These are phyloP conservation scores for Raphicerus campestris DNA, from an alignment of 2,113 vertebrate species.

Conservation along the genomic window DNA sequence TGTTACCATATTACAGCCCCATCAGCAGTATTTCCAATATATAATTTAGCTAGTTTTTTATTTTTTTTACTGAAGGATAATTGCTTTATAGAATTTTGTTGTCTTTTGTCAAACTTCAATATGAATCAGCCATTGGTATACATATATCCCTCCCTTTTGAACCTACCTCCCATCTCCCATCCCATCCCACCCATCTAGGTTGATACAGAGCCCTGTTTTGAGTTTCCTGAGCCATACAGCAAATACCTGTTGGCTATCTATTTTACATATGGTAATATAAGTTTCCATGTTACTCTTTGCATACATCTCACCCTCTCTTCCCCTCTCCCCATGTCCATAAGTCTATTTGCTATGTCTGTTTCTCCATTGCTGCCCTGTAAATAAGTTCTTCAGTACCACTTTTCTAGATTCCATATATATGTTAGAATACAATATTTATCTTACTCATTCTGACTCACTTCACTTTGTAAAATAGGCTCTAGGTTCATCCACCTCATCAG, in stretches of 20 bases:
- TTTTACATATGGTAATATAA: background rate
- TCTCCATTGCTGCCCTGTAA: background rate
- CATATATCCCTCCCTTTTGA: background rate
- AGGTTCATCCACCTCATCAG: background rate
- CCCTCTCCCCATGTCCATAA: background rate
- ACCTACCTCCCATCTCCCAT: background rate
- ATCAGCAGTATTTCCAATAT: background rate
- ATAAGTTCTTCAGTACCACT: background rate
- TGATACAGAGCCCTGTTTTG: background rate
- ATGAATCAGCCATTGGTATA: background rate
- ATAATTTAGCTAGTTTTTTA: background rate
- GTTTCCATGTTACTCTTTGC: background rate
- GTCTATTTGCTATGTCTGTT: background rate
- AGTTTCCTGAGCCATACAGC: background rate
- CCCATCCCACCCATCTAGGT: background rate
- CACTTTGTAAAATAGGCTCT: background rate
- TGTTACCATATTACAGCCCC: background rate
- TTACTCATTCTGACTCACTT: background rate
- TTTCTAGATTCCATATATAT: background rate
- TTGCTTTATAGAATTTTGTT: background rate
- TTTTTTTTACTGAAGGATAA: background rate
- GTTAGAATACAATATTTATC: background rate
- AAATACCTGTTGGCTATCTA: background rate
- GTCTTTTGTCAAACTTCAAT: background rate
- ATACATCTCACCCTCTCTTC: background rate